Conservation (phyloP, 2,797 vertebrate genomes). For the Scomberomorus guttatus region DNA sequence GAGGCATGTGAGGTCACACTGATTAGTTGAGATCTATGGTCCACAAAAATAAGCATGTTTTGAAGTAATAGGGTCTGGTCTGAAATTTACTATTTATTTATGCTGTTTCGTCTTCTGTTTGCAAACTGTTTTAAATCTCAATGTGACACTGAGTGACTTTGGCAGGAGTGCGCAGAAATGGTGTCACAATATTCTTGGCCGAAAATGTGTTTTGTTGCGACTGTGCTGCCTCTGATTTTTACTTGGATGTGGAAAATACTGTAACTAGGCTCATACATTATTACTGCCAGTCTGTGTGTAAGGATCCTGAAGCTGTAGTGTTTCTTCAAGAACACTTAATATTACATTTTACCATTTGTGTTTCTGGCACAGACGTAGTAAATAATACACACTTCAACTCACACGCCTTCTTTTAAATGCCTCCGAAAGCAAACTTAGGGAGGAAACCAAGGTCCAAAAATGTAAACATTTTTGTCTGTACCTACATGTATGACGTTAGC, state of each 20-base stretch:
- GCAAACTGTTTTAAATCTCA: slow-evolving; percentile 9
- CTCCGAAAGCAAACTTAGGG: background rate
- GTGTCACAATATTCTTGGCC: slow-evolving; percentile 50
- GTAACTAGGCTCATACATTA: slow-evolving; percentile 4
- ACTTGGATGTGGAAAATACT: slow-evolving; percentile 24
- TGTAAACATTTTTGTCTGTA: background rate
- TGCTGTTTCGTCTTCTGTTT: background rate
- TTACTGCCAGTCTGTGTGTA: background rate
- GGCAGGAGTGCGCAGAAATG: slow-evolving; percentile 36
- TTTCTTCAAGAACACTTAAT: slow-evolving; percentile 25
- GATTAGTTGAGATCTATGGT: background rate
- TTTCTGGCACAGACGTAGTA: background rate
- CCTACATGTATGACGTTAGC: background rate
- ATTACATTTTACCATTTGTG: background rate
- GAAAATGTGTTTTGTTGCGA: slow-evolving; percentile 45
- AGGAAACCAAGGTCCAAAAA: background rate
- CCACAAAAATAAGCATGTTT: background rate
- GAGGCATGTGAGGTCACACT: background rate
- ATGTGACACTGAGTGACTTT: slow-evolving; percentile 25
- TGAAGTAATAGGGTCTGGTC: background rate
- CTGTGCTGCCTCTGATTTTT: slow-evolving; percentile 30
- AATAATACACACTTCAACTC: background rate
- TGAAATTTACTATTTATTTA: background rate
- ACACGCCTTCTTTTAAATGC: background rate
- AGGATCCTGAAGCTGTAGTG: slow-evolving; percentile 2